Base-by-base conservation (phyloP, 2,113 vertebrate species). In the Nycticorax nycticorax region DNA sequence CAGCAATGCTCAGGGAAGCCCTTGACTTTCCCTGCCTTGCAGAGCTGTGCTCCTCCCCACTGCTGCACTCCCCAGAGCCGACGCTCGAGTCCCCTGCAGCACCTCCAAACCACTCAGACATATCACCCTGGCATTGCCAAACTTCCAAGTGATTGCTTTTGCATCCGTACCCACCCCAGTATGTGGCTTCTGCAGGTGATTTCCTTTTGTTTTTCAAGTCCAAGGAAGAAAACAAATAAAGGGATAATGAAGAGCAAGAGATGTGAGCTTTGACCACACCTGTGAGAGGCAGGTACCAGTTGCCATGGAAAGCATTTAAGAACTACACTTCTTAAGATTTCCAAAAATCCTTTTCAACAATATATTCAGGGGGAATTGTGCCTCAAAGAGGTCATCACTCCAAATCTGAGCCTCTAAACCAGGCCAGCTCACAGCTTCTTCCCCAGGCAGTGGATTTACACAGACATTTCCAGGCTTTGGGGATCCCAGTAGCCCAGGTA, bases 71-170 rank as follows among this genome's bases (percentile, higher is more conserved):
- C 2, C 1, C 67, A 30, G 47, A 26, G 43, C 9, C 0, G 2
- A 41, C 8, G 14, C 22, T 3, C 1, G 0, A 53, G 12, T 3
- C 68, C 23, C 33, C 33, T 35, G 24, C 1, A 5, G 59, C 3
- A 0, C 37, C 35, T 79, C 63, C 45, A 18, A 23, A 28, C 22
- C 21, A 12, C 57, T 59, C 59, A 35, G 22, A 12, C 3, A 7
- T 1, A 4, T 12, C 18, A 24, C 12, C 35, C 78, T 6, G 11
- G 30, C 2, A 0, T 4, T 28, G 12, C 69, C 83, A 47, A 12
- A 8, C 35, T 10, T 35, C 39, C 59, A 28, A 2, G 15, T 20
- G 10, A 20, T 32, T 3, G 0, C 5, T 18, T n/a, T 16, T 63
- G 35, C 71, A 86, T 39, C 72, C 5, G 0, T 35, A 39, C 24